A percentile compares a stretch with the other conserved stretches of the same genome.
These are phyloP conservation scores for Acleris sparsana DNA, from an alignment of 2,888 invertebrate genomes.

Conservation along the genomic window DNA sequence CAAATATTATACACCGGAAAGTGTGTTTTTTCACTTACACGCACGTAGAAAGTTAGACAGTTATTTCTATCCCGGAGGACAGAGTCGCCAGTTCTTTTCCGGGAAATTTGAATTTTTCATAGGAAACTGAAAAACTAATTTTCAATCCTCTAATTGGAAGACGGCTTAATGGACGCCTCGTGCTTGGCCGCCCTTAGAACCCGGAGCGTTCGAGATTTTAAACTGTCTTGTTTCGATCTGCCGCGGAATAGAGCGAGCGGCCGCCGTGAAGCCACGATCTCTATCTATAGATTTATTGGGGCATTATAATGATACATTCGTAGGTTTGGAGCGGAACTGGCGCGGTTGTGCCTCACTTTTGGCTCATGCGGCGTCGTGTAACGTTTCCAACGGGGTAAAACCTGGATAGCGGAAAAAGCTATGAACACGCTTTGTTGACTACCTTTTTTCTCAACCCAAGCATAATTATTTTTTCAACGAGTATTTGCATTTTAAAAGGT, in stretches of 20 bases:
- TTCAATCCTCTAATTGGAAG: too few relatives aligned
- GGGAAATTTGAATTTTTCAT: too few relatives aligned
- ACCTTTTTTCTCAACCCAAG: too few relatives aligned
- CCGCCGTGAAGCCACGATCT: slow-evolving; percentile 26
- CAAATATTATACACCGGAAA: too few relatives aligned
- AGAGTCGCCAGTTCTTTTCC: too few relatives aligned
- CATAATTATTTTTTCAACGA: too few relatives aligned
- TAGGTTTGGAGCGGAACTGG: slow-evolving; percentile 33
- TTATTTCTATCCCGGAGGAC: too few relatives aligned
- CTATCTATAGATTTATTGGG: slow-evolving; percentile 37
- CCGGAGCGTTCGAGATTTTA: background rate
- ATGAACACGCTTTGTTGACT: background rate
- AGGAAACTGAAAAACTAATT: too few relatives aligned
- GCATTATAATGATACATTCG: slow-evolving; percentile 38
- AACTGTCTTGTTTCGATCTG: slow-evolving; percentile 5
- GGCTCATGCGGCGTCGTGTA: slow-evolving; percentile 1
- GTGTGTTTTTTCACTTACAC: too few relatives aligned
- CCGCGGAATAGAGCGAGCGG: background rate
- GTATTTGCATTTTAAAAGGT: too few relatives aligned
- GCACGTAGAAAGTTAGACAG: too few relatives aligned
- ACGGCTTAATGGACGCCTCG: too few relatives aligned
- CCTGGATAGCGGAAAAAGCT: background rate
- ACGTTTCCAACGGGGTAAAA: background rate
- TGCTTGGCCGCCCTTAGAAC: background rate
- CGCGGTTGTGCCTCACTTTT: slow-evolving; percentile 23